phyloP scores from a whole-genome alignment of 2,888 invertebrate species.

The Lycaena phlaeas region DNA sequence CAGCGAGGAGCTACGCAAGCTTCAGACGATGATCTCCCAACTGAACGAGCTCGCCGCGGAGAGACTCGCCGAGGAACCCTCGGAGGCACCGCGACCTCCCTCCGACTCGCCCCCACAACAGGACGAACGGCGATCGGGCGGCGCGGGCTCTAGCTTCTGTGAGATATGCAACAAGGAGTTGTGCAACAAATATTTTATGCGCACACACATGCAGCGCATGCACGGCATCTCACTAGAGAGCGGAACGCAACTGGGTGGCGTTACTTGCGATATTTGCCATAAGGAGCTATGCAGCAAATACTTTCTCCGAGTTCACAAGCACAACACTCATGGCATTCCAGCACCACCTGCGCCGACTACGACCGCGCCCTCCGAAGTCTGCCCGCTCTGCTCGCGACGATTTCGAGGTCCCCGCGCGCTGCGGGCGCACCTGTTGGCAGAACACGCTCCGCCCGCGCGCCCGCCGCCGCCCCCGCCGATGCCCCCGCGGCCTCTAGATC shows the following conservation, averaged over 20 bases:
- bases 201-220: conserved; percentile 99
- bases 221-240: conserved; percentile 96
- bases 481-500: conserved; percentile 70
- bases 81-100: conserved; percentile 41
- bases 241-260: conserved; percentile 93
- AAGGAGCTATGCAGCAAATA: conserved; percentile 99
- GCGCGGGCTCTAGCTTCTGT: conserved; percentile 88
- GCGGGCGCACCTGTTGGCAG: conserved; percentile 88
- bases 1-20: conserved; percentile 88
- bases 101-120: conserved; percentile 53
- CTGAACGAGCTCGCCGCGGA: conserved; percentile 84
- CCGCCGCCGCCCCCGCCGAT: conserved; percentile 50
- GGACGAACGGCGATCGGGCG: conserved; percentile 64
- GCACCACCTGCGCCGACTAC: conserved; percentile 81
- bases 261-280: conserved; percentile 97
- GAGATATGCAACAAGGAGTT: conserved; percentile 98
- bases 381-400: conserved; percentile 88
- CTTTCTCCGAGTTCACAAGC: conserved; percentile 96
- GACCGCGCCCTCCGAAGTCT: conserved; percentile 67
- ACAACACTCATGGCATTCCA: conserved; percentile 96
- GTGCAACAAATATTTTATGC: conserved; percentile 99
- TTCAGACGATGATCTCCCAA: conserved; percentile 93
- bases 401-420: conserved; percentile 92
- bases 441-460: conserved; percentile 80
- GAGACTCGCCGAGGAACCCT: conserved; percentile 51